These are phyloP conservation scores for Pachycephala philippinensis DNA, from an alignment of 2,113 vertebrate genomes.

Conservation along the genomic window DNA sequence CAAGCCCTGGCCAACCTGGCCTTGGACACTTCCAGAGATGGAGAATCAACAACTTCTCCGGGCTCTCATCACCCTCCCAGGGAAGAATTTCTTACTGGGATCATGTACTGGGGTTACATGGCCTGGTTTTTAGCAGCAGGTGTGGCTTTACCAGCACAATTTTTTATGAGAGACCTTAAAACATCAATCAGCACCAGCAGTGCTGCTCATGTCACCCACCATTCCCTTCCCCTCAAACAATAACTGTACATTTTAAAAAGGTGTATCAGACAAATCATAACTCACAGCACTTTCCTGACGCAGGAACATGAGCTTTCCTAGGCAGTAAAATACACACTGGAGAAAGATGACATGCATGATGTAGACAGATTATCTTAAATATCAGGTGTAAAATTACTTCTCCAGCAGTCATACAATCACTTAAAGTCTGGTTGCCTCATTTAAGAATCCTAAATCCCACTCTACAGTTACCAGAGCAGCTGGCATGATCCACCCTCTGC, in stretches of 20 bases:
- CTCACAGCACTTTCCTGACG: neutral
- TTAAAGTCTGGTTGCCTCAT: neutral
- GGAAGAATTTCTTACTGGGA: neutral
- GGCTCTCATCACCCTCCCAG: neutral
- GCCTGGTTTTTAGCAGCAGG: neutral
- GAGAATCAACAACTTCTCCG: neutral
- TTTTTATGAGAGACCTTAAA: neutral
- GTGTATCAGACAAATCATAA: neutral
- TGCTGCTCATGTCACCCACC: neutral
- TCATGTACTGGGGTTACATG: rapidly evolving
- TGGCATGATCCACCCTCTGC: neutral
- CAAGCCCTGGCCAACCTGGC: neutral
- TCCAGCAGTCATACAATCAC: neutral
- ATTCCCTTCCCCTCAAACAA: neutral
- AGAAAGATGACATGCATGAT: neutral
- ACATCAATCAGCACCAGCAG: neutral
- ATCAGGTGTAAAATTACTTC: conserved; percentile 36
- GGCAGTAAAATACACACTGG: neutral
- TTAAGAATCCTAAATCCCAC: neutral
- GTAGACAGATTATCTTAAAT: conserved; percentile 17
- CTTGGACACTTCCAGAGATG: neutral
- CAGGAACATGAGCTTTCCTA: neutral
- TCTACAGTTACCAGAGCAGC: neutral
- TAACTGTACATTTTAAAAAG: neutral
- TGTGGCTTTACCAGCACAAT: neutral